Evolutionary conservation across 2,113 vertebrate species (phyloP).

Genomic region (Eolophus roseicapilla): DNA sequence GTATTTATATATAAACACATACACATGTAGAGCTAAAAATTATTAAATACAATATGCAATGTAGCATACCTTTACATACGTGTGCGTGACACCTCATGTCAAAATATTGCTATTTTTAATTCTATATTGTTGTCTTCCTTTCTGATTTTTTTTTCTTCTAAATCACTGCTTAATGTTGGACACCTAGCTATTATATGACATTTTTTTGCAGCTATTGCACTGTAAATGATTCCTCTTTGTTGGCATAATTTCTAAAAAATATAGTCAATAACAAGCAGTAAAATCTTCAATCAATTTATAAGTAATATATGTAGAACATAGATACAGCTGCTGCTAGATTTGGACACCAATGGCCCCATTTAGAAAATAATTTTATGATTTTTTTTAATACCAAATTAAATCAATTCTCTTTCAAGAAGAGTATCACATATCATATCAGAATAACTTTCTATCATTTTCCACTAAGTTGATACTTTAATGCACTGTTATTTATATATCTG

Average conservation of each 20-base stretch:
- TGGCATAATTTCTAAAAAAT: neutral
- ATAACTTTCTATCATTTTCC: neutral
- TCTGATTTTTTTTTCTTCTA: neutral
- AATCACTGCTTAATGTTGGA: neutral
- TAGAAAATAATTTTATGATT: neutral
- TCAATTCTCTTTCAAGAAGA: neutral
- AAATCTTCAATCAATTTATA: neutral
- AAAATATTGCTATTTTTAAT: neutral
- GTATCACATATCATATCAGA: neutral
- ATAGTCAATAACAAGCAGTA: neutral
- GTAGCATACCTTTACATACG: neutral
- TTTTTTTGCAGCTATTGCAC: neutral
- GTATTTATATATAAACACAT: neutral
- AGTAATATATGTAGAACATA: neutral
- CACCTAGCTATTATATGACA: neutral
- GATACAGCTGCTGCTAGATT: neutral
- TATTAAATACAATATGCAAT: neutral
- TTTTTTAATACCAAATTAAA: neutral
- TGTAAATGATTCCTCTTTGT: neutral
- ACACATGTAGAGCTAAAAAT: neutral
- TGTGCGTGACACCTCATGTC: fast-evolving
- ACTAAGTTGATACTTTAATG: neutral
- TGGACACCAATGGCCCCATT: neutral
- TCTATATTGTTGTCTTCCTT: neutral
- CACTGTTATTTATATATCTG: neutral